A percentile compares a stretch with the other conserved stretches of the same genome.
These are phyloP conservation scores for Limnephilus auricula DNA, from an alignment of 2,888 invertebrate genomes.

Conservation along the genomic window DNA sequence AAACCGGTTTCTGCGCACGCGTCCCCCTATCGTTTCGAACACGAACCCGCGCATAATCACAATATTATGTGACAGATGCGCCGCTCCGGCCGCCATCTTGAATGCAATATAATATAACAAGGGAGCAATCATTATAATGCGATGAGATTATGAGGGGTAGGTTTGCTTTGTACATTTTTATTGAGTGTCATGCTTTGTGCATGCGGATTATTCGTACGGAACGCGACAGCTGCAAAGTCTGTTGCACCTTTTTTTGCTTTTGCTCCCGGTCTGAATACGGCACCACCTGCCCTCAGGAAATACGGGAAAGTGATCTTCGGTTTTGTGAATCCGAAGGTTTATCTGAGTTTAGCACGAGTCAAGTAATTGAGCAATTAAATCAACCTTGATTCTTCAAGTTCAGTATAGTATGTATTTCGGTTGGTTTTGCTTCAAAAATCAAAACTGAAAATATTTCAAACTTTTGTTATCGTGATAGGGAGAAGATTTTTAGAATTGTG, in stretches of 20 bases:
- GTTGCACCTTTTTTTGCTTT: slow-evolving; percentile 53
- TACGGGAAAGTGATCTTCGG: slow-evolving; percentile 40
- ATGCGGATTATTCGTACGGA: slow-evolving; percentile 46
- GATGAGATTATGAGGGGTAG: neutral
- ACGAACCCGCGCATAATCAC: slow-evolving; percentile 19
- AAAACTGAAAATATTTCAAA: too few relatives aligned
- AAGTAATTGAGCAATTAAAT: neutral
- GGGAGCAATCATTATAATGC: neutral
- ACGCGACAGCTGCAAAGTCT: slow-evolving; percentile 49
- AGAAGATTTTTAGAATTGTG: too few relatives aligned
- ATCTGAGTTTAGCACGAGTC: slow-evolving; percentile 9
- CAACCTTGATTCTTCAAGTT: neutral
- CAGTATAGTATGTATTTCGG: neutral
- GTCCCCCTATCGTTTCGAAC: slow-evolving; percentile 33
- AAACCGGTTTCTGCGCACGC: slow-evolving; percentile 53
- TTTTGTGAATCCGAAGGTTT: neutral
- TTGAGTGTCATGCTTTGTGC: slow-evolving; percentile 7
- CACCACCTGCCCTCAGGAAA: slow-evolving; percentile 38
- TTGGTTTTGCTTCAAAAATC: neutral
- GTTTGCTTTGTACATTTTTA: slow-evolving; percentile 10
- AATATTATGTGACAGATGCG: slow-evolving; percentile 50
- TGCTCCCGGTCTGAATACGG: slow-evolving; percentile 7
- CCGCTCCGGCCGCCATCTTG: slow-evolving; percentile 40
- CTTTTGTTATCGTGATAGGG: too few relatives aligned
- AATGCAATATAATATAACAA: too few relatives aligned